Evolutionary conservation across 1,140 invertebrate species (phyloP).

Genomic region (Drosophila kepulauana): DNA sequence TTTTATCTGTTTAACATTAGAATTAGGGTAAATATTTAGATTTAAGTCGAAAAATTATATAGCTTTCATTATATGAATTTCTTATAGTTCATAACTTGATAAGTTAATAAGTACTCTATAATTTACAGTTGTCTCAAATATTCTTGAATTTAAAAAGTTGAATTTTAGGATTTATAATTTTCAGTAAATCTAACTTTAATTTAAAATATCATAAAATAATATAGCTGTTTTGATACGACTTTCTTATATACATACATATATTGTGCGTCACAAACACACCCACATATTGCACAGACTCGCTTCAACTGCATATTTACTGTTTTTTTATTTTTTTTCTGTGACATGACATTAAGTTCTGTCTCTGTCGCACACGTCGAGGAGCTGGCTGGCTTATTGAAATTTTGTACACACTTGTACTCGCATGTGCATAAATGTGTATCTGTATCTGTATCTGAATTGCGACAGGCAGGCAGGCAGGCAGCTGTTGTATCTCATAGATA

Average conservation of each 20-base stretch:
- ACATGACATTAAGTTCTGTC: conserved; percentile 31
- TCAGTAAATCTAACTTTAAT: neutral
- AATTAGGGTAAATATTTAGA: no score
- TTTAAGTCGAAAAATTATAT: no score
- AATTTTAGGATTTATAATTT: neutral
- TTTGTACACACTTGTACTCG: conserved; percentile 25
- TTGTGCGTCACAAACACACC: neutral
- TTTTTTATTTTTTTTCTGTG: conserved; percentile 3
- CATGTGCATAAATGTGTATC: conserved; percentile 2
- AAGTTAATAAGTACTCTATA: no score
- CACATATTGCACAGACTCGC: neutral
- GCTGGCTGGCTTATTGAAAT: conserved; percentile 33
- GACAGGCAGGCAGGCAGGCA: conserved; percentile 24
- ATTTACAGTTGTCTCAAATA: neutral
- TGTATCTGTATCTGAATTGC: conserved; percentile 13
- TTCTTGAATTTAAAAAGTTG: neutral
- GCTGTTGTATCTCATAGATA: conserved; percentile 41
- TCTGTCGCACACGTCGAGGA: conserved; percentile 21
- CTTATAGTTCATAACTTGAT: no score
- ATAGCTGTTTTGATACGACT: no score
- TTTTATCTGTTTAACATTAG: no score
- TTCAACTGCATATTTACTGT: neutral
- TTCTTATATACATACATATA: neutral
- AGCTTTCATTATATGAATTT: no score
- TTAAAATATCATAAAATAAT: no score